A percentile compares a stretch with the other conserved stretches of the same genome.
These are phyloP conservation scores for Glossosoma conforme DNA, from an alignment of 1,140 invertebrate species.

Conservation along the genomic window DNA sequence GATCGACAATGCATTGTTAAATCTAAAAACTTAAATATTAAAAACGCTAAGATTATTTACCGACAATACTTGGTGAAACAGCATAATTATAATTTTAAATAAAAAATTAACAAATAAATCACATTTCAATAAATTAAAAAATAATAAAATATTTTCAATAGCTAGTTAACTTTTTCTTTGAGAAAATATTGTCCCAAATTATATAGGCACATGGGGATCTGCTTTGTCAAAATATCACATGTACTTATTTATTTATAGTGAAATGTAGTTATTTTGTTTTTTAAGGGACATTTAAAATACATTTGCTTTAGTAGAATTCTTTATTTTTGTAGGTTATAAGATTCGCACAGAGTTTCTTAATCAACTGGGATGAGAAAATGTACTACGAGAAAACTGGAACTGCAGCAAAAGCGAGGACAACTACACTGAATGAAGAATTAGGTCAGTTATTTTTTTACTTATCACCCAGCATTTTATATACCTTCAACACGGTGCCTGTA, in stretches of 20 bases:
- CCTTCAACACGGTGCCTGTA: too few relatives aligned
- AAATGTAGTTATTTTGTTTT: too few relatives aligned
- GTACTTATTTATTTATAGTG: too few relatives aligned
- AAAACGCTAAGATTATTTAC: not conserved
- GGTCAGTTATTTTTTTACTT: constrained; percentile 49
- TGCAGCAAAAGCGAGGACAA: constrained; percentile 94
- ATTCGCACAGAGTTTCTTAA: constrained; percentile 92
- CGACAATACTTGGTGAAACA: not conserved
- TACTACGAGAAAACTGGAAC: constrained; percentile 85
- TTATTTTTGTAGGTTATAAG: constrained; percentile 76
- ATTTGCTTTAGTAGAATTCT: constrained; percentile 4
- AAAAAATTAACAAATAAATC: too few relatives aligned
- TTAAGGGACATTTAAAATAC: constrained; percentile 16
- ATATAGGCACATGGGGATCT: too few relatives aligned
- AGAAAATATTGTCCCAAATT: too few relatives aligned
- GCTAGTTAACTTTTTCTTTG: too few relatives aligned
- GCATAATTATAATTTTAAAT: not conserved
- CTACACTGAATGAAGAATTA: constrained; percentile 96
- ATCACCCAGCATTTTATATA: too few relatives aligned
- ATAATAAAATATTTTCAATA: too few relatives aligned
- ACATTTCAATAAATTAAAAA: too few relatives aligned
- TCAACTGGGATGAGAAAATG: constrained; percentile 98
- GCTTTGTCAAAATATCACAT: too few relatives aligned
- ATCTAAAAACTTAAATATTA: constrained; percentile 52
- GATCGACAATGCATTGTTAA: constrained; percentile 67